phyloP scores from a whole-genome alignment of 1,140 invertebrate species.

The Dufourea novaeangliae region DNA sequence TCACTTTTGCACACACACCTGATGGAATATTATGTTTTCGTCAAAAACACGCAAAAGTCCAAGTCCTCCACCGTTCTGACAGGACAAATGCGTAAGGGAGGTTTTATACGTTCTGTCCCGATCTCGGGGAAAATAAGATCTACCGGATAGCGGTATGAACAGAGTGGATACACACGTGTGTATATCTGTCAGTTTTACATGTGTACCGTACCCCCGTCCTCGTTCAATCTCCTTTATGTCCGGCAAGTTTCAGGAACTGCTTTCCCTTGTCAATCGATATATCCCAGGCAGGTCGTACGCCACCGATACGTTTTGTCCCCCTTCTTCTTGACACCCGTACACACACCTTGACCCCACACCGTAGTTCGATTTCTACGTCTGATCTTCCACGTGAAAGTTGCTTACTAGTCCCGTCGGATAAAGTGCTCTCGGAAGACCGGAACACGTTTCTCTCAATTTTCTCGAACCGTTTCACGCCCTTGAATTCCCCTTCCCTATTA shows the following conservation, averaged over 20 bases:
- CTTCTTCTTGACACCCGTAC: constrained; percentile 27
- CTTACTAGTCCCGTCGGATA: constrained; percentile 22
- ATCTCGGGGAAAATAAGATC: constrained; percentile 27
- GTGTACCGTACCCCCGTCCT: constrained; percentile 54
- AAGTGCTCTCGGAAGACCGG: constrained; percentile 29
- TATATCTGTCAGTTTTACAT: constrained; percentile 63
- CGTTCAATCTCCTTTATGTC: constrained; percentile 76
- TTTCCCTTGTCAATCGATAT: constrained; percentile 72
- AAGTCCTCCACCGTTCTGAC: too few relatives aligned
- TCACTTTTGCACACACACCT: not conserved
- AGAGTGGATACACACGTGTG: constrained; percentile 45
- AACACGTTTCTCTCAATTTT: constrained; percentile 19
- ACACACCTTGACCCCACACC: constrained; percentile 52
- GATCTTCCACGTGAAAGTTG: constrained; percentile 48
- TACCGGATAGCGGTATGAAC: constrained; percentile 48
- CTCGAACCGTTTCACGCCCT: not conserved
- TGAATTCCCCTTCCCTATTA: not conserved
- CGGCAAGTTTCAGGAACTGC: constrained; percentile 70
- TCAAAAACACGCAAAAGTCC: not conserved
- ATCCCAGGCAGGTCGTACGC: constrained; percentile 9
- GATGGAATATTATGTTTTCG: not conserved
- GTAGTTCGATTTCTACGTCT: constrained; percentile 43
- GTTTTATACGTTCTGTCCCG: not conserved
- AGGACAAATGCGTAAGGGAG: not conserved
- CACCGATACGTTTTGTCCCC: constrained; percentile 35